These are phyloP conservation scores for silkworm (Bombyx mori) DNA, from an alignment of 1,140 invertebrate genomes.

Conservation along the genomic window DNA sequence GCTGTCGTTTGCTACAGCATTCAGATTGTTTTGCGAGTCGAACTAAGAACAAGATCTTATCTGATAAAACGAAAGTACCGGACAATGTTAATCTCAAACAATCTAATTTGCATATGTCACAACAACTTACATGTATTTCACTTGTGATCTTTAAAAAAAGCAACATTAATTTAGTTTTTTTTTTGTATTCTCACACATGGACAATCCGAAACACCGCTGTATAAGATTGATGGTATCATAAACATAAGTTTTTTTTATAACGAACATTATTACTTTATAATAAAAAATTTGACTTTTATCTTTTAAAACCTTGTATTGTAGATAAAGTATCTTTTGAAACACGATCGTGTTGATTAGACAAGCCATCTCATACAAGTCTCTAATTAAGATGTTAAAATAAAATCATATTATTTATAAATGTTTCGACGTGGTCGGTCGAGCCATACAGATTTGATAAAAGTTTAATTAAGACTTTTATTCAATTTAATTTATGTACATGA, in stretches of 20 bases:
- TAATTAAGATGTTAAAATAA: conserved; percentile 1
- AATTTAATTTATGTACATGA: too few species aligned
- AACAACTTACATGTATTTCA: too few species aligned
- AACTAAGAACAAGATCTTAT: too few species aligned
- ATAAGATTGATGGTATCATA: conserved; percentile 65
- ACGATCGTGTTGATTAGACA: conserved; percentile 51
- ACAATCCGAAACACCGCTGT: conserved; percentile 23
- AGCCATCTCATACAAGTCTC: conserved; percentile 11
- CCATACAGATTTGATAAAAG: too few species aligned
- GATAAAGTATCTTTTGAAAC: conserved; percentile 54
- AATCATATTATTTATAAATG: conserved; percentile 1
- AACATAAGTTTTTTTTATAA: conserved; percentile 51
- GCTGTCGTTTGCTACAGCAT: too few species aligned
- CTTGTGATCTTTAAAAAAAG: too few species aligned
- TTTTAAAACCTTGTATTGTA: conserved; percentile 47
- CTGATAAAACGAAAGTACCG: too few species aligned
- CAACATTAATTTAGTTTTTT: too few species aligned
- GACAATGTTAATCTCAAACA: too few species aligned
- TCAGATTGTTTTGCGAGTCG: too few species aligned
- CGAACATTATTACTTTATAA: conserved; percentile 58
- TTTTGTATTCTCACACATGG: neutral
- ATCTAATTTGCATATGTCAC: too few species aligned
- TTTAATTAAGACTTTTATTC: too few species aligned
- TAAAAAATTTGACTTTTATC: conserved; percentile 59
- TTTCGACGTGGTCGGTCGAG: neutral